These are phyloP conservation scores for Thecophora atra DNA, from an alignment of 2,888 invertebrate genomes.

Conservation along the genomic window DNA sequence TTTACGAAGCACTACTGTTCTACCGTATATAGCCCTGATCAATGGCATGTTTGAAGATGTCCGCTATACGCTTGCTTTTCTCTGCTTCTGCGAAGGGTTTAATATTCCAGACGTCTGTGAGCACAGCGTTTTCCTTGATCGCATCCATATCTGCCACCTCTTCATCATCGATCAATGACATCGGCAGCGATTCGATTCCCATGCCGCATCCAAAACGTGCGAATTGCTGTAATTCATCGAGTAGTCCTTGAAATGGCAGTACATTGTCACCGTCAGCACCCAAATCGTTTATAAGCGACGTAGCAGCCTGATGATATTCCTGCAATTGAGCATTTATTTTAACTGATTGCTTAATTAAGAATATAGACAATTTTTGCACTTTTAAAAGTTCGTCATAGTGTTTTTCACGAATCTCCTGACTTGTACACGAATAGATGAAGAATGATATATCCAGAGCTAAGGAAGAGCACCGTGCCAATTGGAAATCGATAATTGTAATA, in stretches of 20 bases:
- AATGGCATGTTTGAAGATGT: constrained; percentile 73
- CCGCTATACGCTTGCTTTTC: constrained; percentile 72
- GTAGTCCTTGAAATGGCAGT: constrained; percentile 60
- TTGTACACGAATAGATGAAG: constrained; percentile 73
- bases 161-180: constrained; percentile 68
- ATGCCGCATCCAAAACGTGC: constrained; percentile 69
- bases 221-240: constrained; percentile 66
- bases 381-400: constrained; percentile 69
- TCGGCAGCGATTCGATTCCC: constrained; percentile 69
- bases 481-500: constrained; percentile 75
- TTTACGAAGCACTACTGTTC: background rate
- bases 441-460: constrained; percentile 65
- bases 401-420: constrained; percentile 68
- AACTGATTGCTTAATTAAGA: background rate
- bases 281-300: constrained; percentile 68
- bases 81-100: constrained; percentile 70
- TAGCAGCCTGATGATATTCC: constrained; percentile 71
- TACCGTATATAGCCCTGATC: constrained; percentile 69
- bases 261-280: constrained; percentile 71
- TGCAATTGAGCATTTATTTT: constrained; percentile 56
- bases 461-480: constrained; percentile 68
- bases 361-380: constrained; percentile 35
- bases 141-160: constrained; percentile 69
- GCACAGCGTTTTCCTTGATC: constrained; percentile 56
- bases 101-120: constrained; percentile 75